Evolutionary conservation across 1,140 invertebrate species (phyloP).

Genomic region (Hesperophylax magnus): DNA sequence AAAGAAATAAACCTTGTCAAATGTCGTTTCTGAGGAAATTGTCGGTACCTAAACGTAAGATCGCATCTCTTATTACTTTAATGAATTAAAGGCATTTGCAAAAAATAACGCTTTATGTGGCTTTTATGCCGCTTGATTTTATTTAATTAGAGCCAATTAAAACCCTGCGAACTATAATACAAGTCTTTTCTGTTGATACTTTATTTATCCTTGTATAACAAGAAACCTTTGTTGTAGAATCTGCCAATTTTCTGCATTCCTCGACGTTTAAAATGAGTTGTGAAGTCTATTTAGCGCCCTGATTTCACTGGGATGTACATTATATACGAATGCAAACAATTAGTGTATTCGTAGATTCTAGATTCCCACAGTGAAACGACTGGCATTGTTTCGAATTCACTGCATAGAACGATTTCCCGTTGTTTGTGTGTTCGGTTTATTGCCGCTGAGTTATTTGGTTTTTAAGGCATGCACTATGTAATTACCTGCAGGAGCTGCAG

Average conservation of each 20-base stretch:
- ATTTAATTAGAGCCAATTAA: too few species aligned
- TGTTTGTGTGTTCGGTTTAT: background rate
- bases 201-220: too few species aligned
- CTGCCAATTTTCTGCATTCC: background rate
- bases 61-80: too few species aligned
- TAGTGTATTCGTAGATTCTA: conserved; percentile 27
- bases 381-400: conserved; percentile 32
- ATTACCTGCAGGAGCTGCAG: conserved; percentile 37
- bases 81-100: too few species aligned
- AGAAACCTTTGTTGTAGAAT: too few species aligned
- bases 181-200: background rate
- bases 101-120: background rate
- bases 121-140: background rate
- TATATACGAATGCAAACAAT: background rate
- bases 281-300: background rate
- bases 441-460: conserved; percentile 9
- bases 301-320: conserved; percentile 29
- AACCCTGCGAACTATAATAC: background rate
- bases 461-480: conserved; percentile 28
- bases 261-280: conserved; percentile 17
- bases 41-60: too few species aligned
- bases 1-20: too few species aligned
- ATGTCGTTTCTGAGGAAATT: too few species aligned
- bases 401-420: conserved; percentile 36
- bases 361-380: conserved; percentile 37